Percentiles rank a stretch among this genome's conserved stretches.
These are phyloP conservation scores for Macroteleia sp. DNA, from an alignment of 2,888 invertebrate genomes.

Conservation along the genomic window DNA sequence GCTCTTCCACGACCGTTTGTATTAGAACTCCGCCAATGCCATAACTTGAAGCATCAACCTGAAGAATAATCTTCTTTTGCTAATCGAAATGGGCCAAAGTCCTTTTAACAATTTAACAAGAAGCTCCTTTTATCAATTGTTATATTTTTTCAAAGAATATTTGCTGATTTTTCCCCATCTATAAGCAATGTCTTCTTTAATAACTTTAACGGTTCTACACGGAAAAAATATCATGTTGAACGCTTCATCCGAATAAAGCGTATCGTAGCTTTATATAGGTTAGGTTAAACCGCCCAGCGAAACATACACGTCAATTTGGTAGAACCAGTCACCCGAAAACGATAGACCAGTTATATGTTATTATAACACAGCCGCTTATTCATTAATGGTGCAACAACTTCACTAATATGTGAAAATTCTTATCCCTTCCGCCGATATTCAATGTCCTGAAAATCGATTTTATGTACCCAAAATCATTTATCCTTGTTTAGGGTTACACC, in stretches of 20 bases:
- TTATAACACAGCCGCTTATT: too few relatives aligned
- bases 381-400: too few relatives aligned
- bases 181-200: conserved; percentile 56
- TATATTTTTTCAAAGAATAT: conserved; percentile 71
- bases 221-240: too few relatives aligned
- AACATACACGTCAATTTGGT: too few relatives aligned
- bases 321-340: too few relatives aligned
- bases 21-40: conserved; percentile 26
- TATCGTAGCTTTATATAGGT: too few relatives aligned
- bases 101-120: too few relatives aligned
- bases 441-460: conserved; percentile 56
- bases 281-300: too few relatives aligned
- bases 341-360: too few relatives aligned
- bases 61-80: conserved; percentile 33
- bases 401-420: too few relatives aligned
- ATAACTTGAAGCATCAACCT: conserved; percentile 16
- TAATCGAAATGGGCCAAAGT: conserved; percentile 71
- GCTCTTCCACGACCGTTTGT: not conserved
- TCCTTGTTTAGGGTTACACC: conserved; percentile 68
- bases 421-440: too few relatives aligned
- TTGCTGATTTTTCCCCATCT: conserved; percentile 65
- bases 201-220: conserved; percentile 60
- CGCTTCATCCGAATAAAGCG: too few relatives aligned
- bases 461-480: conserved; percentile 69
- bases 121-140: conserved; percentile 65